Base-by-base conservation (phyloP, 1,140 invertebrate genomes). In the Drosophila prosaltans region DNA sequence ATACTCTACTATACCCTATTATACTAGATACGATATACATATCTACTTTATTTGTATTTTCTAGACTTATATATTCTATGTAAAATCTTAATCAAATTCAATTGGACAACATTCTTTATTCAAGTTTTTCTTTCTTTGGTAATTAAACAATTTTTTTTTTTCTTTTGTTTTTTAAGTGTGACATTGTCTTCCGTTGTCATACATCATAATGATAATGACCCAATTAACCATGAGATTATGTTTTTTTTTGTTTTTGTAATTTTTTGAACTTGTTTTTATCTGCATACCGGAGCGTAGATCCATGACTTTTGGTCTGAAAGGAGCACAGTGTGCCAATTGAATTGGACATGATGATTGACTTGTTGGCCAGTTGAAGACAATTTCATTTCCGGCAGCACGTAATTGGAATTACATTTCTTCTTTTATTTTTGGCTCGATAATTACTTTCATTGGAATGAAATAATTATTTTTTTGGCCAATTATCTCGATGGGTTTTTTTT, bases 361-460 rank as follows among this genome's bases (percentile, higher is more conserved):
- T 69, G 43, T 72, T 74, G 59, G 51, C 45, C 16, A 59, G 55
- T 39, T 39, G 40, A 69, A 36, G 54, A 61, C 74, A 55, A 70
- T 81, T 88, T 82, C 72, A 71, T 76, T 88, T 85, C 82, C 82
- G 82, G 83, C 71, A 69, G 83, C 82, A 85, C 82, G 82, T 85
- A 85, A 88, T 76, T 72, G 75, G 72, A 77, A 77, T 77, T 77
- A 85, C 83, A 73, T 79, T 51, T 51, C 45, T 51, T 51, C 45
- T 51, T 78, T 78, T 5, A 36, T 60, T 66, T 65, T 45, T 64
- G 61, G 65, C 62, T 69, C 65, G 65, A 75, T 75, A 75, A 75
- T 77, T 78, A 48, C 74, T 69, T 65, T 66, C 43, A 69, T 61
- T 65, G 59, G 62, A 64, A 78, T 74, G 59, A 81, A 81, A 80